Conservation (phyloP, 2,888 invertebrate species). For the Drosophila quinaria region DNA sequence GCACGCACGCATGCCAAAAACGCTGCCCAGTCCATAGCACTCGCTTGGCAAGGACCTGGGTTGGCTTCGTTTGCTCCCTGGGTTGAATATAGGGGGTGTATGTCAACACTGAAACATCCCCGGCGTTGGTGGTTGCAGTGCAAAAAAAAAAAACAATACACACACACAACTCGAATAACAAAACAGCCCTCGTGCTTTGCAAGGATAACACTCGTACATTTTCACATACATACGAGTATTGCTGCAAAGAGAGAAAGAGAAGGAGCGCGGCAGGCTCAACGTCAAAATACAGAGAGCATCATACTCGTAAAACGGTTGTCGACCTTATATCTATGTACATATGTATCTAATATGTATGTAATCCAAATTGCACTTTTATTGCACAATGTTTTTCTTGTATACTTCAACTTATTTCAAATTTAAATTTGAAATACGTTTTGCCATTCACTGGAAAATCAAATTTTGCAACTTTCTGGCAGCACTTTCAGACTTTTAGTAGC, state of each 20-base stretch:
- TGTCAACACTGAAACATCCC: slow-evolving; percentile 61
- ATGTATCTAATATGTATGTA: neutral
- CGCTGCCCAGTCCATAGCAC: slow-evolving; percentile 22
- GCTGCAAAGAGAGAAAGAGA: slow-evolving; percentile 9
- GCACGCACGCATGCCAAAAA: slow-evolving; percentile 50
- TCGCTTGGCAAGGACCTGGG: slow-evolving; percentile 22
- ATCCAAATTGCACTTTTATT: slow-evolving; percentile 15
- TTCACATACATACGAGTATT: neutral
- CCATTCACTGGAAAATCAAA: slow-evolving; percentile 34
- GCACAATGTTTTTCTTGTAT: neutral
- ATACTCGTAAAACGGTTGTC: slow-evolving; percentile 72
- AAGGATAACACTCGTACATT: slow-evolving; percentile 36
- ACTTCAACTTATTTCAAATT: neutral
- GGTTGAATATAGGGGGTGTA: slow-evolving; percentile 60
- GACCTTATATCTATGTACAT: slow-evolving; percentile 51
- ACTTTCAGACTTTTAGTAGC: slow-evolving; percentile 22
- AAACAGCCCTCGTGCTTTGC: slow-evolving; percentile 52
- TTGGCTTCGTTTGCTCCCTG: slow-evolving; percentile 5
- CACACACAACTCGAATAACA: slow-evolving; percentile 9
- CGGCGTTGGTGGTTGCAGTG: slow-evolving; percentile 68
- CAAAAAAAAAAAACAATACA: slow-evolving; percentile 40
- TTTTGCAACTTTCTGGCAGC: slow-evolving; percentile 52
- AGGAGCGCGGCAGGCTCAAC: slow-evolving; percentile 15
- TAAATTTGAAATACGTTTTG: slow-evolving; percentile 19
- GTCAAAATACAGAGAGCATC: slow-evolving; percentile 46